Conservation (phyloP, 2,113 vertebrate species). For the Vanacampus margaritifer region DNA sequence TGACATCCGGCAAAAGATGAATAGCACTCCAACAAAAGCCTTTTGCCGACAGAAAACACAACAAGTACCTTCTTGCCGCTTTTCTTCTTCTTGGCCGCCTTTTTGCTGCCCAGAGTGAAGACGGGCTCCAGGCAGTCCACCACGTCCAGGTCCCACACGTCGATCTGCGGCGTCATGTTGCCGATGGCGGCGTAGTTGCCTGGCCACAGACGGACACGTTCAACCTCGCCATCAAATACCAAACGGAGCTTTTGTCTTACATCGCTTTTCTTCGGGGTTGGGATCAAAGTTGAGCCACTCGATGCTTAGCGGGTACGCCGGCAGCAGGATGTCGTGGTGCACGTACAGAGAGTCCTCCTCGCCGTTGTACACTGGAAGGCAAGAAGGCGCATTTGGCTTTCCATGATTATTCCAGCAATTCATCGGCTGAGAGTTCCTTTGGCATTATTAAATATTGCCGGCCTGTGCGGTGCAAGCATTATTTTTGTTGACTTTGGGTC, state of each 20-base stretch:
- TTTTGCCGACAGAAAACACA: neutral
- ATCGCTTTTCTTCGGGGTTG: conserved; percentile 77
- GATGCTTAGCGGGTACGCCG: conserved; percentile 89
- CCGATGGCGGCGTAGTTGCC: conserved; percentile 88
- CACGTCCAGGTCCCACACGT: conserved; percentile 95
- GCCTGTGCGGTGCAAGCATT: too few relatives aligned
- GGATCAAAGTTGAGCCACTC: conserved; percentile 98
- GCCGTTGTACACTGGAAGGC: conserved; percentile 85
- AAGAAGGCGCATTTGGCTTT: neutral
- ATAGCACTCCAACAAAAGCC: neutral
- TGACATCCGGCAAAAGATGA: conserved; percentile 37
- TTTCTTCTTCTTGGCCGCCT: conserved; percentile 86
- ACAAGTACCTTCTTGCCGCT: conserved; percentile 81
- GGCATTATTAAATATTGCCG: too few relatives aligned
- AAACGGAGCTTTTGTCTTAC: conserved; percentile 55
- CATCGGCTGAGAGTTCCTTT: too few relatives aligned
- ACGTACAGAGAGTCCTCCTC: conserved; percentile 93
- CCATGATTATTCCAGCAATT: too few relatives aligned
- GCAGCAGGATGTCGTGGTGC: conserved; percentile 90
- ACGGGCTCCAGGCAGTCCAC: conserved; percentile 92
- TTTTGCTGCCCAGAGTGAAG: conserved; percentile 88
- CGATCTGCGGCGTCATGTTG: conserved; percentile 93
- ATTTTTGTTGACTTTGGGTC: too few relatives aligned
- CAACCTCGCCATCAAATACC: neutral
- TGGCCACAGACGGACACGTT: neutral